Percentiles rank a stretch among this genome's conserved stretches.
phyloP scores from a whole-genome alignment of 2,888 invertebrate genomes.

The Pachliopta kotzebuea region DNA sequence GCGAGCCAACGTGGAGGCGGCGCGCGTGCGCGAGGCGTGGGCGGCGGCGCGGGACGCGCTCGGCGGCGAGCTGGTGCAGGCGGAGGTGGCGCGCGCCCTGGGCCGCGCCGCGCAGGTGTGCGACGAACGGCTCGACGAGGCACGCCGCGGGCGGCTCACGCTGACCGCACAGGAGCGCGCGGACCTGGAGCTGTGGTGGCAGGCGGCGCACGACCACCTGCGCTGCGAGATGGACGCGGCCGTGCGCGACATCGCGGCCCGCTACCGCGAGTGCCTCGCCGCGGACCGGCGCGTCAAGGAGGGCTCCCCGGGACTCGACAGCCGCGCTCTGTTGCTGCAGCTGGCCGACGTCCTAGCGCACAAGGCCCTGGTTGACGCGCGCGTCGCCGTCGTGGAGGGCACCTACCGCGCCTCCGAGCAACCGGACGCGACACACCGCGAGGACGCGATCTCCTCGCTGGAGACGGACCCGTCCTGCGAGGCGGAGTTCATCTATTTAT shows the following conservation, averaged over 20 bases:
- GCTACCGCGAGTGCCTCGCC: constrained; percentile 84
- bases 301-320: constrained; percentile 48
- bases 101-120: constrained; percentile 85
- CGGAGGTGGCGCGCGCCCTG: constrained; percentile 88
- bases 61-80: constrained; percentile 87
- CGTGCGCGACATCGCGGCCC: constrained; percentile 83
- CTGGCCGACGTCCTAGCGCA: constrained; percentile 87
- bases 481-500: constrained; percentile 84
- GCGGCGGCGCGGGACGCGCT: constrained; percentile 87
- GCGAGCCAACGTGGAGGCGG: constrained; percentile 78
- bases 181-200: constrained; percentile 87
- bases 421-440: constrained; percentile 47
- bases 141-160: constrained; percentile 80
- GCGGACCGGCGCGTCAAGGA: constrained; percentile 49
- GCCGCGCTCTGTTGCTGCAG: constrained; percentile 71
- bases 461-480: constrained; percentile 81
- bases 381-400: constrained; percentile 84
- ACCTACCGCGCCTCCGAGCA: constrained; percentile 66
- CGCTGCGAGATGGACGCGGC: constrained; percentile 86
- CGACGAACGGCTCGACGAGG: constrained; percentile 80
- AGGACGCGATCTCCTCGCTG: constrained; percentile 68
- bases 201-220: constrained; percentile 85
- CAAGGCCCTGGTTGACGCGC: constrained; percentile 88
- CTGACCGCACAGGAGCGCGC: constrained; percentile 85
- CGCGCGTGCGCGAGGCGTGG: constrained; percentile 87